Conservation (phyloP, 2,113 vertebrate species). For the Siniperca chuatsi region DNA sequence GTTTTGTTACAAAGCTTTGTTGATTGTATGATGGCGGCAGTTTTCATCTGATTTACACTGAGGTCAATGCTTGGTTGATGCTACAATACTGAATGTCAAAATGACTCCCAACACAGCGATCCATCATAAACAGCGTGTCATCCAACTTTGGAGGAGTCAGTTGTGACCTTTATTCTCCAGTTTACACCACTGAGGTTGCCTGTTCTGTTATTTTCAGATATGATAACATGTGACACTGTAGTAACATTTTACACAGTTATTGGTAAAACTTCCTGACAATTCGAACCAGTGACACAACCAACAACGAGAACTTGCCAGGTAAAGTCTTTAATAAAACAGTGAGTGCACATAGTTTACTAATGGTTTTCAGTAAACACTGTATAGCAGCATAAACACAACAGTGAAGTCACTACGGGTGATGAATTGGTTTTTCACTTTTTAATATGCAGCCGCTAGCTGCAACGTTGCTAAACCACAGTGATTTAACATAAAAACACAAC, state of each 20-base stretch:
- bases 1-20: neutral
- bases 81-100: neutral
- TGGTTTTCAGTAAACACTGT: conserved; percentile 4
- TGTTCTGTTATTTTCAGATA: neutral
- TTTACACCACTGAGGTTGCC: neutral
- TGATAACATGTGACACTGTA: neutral
- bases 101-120: neutral
- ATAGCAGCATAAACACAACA: neutral
- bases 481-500: conserved; percentile 35
- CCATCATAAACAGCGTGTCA: neutral
- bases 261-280: neutral
- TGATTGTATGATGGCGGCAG: neutral
- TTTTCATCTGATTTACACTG: neutral
- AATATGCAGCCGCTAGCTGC: conserved; percentile 33
- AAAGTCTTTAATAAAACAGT: neutral
- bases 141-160: neutral
- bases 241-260: neutral
- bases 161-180: neutral
- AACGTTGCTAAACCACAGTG: conserved; percentile 19
- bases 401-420: conserved; percentile 11
- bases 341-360: neutral
- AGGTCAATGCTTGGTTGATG: neutral
- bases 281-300: neutral
- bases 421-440: neutral
- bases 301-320: neutral